These are phyloP conservation scores for Orycteropus afer DNA, from an alignment of 2,113 vertebrate species.

Conservation along the genomic window DNA sequence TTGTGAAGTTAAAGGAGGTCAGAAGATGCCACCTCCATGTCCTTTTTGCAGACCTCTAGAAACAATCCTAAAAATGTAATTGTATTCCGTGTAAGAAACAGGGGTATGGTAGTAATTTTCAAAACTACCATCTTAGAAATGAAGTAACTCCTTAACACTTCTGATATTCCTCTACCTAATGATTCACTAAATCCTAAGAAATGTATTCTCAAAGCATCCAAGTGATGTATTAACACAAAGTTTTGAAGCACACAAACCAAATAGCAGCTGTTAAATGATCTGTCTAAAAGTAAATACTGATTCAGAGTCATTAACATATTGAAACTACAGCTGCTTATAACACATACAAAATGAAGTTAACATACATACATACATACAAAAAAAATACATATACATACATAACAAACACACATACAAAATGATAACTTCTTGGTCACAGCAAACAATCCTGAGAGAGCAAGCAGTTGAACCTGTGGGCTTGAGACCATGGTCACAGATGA, in stretches of 20 bases:
- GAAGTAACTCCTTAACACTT: background rate
- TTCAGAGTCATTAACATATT: background rate
- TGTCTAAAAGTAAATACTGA: background rate
- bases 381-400: too few species aligned
- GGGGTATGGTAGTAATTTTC: background rate
- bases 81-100: background rate
- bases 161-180: background rate
- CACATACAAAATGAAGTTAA: constrained; percentile 27
- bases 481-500: too few species aligned
- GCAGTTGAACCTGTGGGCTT: too few species aligned
- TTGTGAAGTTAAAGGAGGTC: too few species aligned
- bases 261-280: background rate
- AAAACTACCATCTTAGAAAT: constrained; percentile 24
- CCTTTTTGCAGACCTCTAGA: constrained; percentile 5
- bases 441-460: too few species aligned
- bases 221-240: background rate
- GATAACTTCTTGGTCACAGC: too few species aligned
- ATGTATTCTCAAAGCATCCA: constrained; percentile 19
- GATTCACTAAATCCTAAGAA: background rate
- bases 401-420: too few species aligned
- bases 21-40: too few species aligned
- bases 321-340: background rate
- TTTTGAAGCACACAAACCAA: background rate
- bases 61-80: constrained; percentile 12
- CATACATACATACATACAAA: too few species aligned